Base-by-base conservation (phyloP, 2,888 invertebrate genomes). In the Syrphus vitripennis region DNA sequence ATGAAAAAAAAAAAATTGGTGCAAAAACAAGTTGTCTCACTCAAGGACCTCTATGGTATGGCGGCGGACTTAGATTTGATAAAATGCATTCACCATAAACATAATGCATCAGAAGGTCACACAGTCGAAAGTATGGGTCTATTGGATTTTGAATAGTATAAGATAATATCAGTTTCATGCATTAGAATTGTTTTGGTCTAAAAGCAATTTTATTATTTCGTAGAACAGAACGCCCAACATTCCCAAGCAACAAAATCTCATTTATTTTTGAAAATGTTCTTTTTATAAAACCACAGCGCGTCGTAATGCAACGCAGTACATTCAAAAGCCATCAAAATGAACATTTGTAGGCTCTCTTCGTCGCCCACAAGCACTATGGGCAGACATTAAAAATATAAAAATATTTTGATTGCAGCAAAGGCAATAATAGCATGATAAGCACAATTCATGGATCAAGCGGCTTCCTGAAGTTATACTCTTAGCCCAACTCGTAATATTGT, bases 401-500 rank as follows among this genome's bases (percentile, higher is more conserved):
- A 63, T 75, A 80, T 80, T 70, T 80, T 84, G 80, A 76, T 76
- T 59, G 37, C 50, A 3, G 50, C 59, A 75, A 67, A 76, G 67
- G 84, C 55, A 76, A 67, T 76, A 80, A 84, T 67, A 71, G 61
- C 37, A 80, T 83, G 71, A 83, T 83, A 65, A 63, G 74, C 69
- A 74, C 74, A 69, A 57, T 63, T 65, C 57, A 42, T 26, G 31
- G 53, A 74, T 50, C 61, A 24, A 37, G 48, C n/a, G 65, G 80
- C 80, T 76, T 80, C 71, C 55, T 84, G 55, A 80, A 55, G 53
- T 31, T 42, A 14, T 37, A 63, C 63, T 78, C 24, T 70, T 67
- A 67, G 50, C 70, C 67, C 57, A 31, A 45, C 4, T 57, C 29
- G 37, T 16, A 75, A 37, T 31, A 53, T 14, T 79, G 21, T 31